Base-by-base conservation (phyloP, 2,888 invertebrate species). In the Callyntrura guangdongensis region DNA sequence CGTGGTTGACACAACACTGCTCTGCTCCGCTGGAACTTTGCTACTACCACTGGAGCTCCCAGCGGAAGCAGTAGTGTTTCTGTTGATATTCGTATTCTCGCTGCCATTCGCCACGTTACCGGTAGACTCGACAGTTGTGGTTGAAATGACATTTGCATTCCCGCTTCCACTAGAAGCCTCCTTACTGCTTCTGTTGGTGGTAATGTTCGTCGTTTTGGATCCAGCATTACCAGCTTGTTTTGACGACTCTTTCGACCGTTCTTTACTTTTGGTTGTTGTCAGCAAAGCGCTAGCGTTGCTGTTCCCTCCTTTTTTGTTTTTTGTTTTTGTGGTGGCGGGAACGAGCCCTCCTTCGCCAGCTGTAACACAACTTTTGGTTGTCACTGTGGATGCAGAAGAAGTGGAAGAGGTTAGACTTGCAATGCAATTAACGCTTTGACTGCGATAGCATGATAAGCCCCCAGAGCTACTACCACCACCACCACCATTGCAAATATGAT, bases 401-500 rank as follows among this genome's bases (percentile, higher is more conserved):
- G 92, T 90, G 64, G 90, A 87, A 22, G 91, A 91, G 8, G 91
- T 84, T 74, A 90, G 77, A 86, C 90, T 92, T 56, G 90, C 81
- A 82, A 89, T 92, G 27, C 89, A 91, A 84, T 84, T 86, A 4
- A 74, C 86, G 77, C 92, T 88, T 45, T 91, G 91, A 87, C 91
- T 88, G 27, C 92, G 85, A 53, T n/a, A 22, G 8, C 79, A 67
- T 59, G 67, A 72, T 47, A 83, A 69, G 36, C 86, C 83, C 45
- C 77, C 82, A 20, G 61, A 74, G n/a, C 47, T 69, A 86, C 85
- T 77, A 53, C 36, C 84, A 81, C 82, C 84, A 4, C 72, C 36
- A 36, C 36, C 36, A 36, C 36, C 36, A 36, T 36, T 36, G 36
- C 36, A 36, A 9, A 74, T 14, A 64, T 61, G 45, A 47, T 56